phyloP scores from a whole-genome alignment of 30 jellyfish, hydroid and myxozoan genomes.

The Sanderia malayensis region DNA sequence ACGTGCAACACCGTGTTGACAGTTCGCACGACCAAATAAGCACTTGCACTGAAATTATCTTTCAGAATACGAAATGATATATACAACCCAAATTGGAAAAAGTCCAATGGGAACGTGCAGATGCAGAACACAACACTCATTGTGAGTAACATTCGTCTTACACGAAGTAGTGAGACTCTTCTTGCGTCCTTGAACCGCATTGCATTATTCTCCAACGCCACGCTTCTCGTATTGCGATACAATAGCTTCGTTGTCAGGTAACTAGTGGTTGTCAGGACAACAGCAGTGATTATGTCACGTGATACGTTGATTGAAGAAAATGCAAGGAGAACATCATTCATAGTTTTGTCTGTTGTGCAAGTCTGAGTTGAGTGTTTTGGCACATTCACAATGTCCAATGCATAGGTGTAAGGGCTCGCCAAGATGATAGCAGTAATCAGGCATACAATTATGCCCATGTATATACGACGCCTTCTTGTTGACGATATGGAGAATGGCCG shows the following conservation, averaged over 20 bases:
- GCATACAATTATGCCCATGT: not conserved
- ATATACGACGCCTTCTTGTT: not conserved
- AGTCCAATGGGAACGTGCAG: slow-evolving; percentile 38
- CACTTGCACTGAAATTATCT: not conserved
- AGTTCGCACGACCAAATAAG: slow-evolving; percentile 16
- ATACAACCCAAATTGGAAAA: slow-evolving; percentile 34
- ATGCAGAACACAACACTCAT: slow-evolving; percentile 18
- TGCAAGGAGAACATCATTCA: slow-evolving; percentile 9
- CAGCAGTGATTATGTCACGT: slow-evolving; percentile 39
- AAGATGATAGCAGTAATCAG: slow-evolving; percentile 4
- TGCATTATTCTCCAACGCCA: not conserved
- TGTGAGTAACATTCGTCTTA: slow-evolving; percentile 1
- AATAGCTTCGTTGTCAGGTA: slow-evolving; percentile 16
- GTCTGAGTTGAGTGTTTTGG: slow-evolving; percentile 19
- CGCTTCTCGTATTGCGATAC: not conserved
- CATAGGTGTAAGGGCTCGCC: slow-evolving; percentile 29
- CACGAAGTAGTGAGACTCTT: slow-evolving; percentile 14
- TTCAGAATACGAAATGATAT: not conserved
- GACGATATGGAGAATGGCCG: slow-evolving; percentile 8
- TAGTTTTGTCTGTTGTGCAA: slow-evolving; percentile 30
- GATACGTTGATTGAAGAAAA: slow-evolving; percentile 25
- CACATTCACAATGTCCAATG: slow-evolving; percentile 29
- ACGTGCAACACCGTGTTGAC: slow-evolving; percentile 21
- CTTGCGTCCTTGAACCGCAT: slow-evolving; percentile 14
- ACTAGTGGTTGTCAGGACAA: slow-evolving; percentile 23